Base-by-base conservation (phyloP, 1,140 invertebrate species). In the Drosophila miranda region DNA sequence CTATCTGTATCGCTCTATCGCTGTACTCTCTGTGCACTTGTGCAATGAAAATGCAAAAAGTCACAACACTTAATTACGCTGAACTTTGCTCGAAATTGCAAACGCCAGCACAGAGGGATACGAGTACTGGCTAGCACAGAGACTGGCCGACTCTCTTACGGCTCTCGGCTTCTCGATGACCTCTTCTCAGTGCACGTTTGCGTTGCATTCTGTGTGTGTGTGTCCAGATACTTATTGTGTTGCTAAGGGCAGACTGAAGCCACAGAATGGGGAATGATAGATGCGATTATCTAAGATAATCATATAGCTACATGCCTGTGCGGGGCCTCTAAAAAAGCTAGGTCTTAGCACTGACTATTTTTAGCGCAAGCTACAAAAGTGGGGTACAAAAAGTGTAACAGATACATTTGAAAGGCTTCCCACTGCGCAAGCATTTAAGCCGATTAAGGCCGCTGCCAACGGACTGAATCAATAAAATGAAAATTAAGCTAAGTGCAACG, bases 81-180 rank as follows among this genome's bases (percentile, higher is more conserved):
- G 82, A 86, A 86, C 82, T 86, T 86, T 87, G 82, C 58, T 62
- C 82, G 50, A 68, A 75, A 64, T 71, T 71, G 82, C 59, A 8
- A 50, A 38, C 63, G 49, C 45, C 49, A 52, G 26, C 57, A 49
- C 41, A 9, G 48, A 57, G 45, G 26, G 19, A 16, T 6, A n/a
- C 23, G 42, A 21, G 34, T 2, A n/a, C 34, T 34, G 30, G 26
- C 30, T 50, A 3, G 11, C 34, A 45, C 44, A 38, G 42, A 62
- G 28, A 44, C 19, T 19, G 19, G 19, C 19, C 1, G 19, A 19
- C 55, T 56, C 64, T 62, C 58, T 60, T 64, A 26, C 45, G 11
- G 42, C 28, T 56, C 43, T 60, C 48, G 45, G 59, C 61, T 26
- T 26, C 23, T 26, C 49, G 74, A 54, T 77, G 61, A 77, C 78